A percentile compares a stretch with the other conserved stretches of the same genome.
Evolutionary conservation across 2,113 vertebrate genomes (phyloP).

Genomic region (Aptenodytes patagonicus): DNA sequence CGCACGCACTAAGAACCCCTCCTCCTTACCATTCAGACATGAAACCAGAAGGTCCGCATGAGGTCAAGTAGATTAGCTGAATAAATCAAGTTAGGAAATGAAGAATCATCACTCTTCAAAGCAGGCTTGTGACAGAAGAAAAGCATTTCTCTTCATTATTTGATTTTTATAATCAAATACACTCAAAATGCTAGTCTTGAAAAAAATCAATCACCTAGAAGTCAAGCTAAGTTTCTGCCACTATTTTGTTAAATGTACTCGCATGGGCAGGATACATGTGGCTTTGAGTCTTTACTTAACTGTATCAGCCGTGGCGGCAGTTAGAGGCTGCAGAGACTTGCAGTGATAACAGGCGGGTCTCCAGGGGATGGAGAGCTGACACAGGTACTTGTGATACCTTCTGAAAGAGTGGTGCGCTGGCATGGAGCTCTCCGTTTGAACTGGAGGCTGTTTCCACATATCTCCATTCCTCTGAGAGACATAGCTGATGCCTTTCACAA

Average conservation of each 20-base stretch:
- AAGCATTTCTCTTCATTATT: conserved; percentile 24
- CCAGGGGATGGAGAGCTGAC: background rate
- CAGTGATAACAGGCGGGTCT: background rate
- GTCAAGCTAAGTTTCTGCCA: background rate
- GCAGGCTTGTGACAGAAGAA: background rate
- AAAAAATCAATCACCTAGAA: background rate
- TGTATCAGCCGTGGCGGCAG: fast-evolving
- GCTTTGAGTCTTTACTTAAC: background rate
- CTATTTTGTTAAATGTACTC: background rate
- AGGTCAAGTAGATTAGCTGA: conserved; percentile 43
- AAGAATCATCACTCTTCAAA: conserved; percentile 41
- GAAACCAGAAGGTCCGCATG: conserved; percentile 4
- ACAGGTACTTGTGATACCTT: background rate
- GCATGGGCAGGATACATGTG: background rate
- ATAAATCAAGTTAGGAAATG: conserved; percentile 44
- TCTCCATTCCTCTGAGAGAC: background rate
- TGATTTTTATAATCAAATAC: conserved; percentile 52
- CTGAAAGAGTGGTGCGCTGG: fast-evolving
- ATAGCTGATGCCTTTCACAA: background rate
- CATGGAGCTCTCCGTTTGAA: background rate
- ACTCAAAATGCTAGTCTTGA: background rate
- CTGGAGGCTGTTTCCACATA: background rate
- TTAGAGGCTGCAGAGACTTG: background rate
- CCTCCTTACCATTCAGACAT: background rate
- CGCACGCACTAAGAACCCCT: fast-evolving